These are phyloP conservation scores for Triplophysa siluroides DNA, from an alignment of 2,113 vertebrate genomes.

Conservation along the genomic window DNA sequence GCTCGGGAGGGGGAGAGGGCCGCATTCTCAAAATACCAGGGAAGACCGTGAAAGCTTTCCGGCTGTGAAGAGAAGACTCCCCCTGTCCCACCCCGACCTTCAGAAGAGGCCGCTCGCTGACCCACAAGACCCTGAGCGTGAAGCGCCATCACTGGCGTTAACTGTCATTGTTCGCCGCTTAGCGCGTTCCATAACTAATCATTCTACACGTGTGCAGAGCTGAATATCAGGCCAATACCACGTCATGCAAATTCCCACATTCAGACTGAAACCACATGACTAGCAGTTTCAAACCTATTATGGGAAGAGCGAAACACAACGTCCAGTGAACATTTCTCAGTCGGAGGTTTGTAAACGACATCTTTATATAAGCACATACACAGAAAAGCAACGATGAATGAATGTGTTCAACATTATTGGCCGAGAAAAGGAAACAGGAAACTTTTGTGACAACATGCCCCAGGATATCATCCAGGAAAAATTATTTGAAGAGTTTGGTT, in stretches of 20 bases:
- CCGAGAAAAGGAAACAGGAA: too few relatives aligned
- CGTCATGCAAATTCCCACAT: background rate
- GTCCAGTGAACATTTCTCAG: background rate
- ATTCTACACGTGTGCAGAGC: background rate
- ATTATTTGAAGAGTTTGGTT: too few relatives aligned
- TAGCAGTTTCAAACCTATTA: constrained; percentile 1
- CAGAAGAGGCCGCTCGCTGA: constrained; percentile 26
- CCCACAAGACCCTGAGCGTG: background rate
- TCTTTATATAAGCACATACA: background rate
- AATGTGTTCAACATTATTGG: too few relatives aligned
- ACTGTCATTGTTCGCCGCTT: background rate
- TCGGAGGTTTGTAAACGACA: background rate
- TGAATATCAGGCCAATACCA: background rate
- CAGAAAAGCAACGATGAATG: too few relatives aligned
- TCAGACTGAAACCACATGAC: constrained; percentile 12
- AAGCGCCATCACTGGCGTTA: constrained; percentile 3
- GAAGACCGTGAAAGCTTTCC: constrained; percentile 65
- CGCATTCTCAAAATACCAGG: constrained; percentile 70
- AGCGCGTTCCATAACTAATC: background rate
- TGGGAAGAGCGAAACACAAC: background rate
- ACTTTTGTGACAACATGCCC: too few relatives aligned
- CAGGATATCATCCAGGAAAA: too few relatives aligned
- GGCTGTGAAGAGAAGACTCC: constrained; percentile 42
- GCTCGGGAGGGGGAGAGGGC: background rate
- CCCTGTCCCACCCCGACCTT: background rate